These are phyloP conservation scores for Oncorhynchus mykiss DNA, from an alignment of 2,113 vertebrate genomes.

Conservation along the genomic window DNA sequence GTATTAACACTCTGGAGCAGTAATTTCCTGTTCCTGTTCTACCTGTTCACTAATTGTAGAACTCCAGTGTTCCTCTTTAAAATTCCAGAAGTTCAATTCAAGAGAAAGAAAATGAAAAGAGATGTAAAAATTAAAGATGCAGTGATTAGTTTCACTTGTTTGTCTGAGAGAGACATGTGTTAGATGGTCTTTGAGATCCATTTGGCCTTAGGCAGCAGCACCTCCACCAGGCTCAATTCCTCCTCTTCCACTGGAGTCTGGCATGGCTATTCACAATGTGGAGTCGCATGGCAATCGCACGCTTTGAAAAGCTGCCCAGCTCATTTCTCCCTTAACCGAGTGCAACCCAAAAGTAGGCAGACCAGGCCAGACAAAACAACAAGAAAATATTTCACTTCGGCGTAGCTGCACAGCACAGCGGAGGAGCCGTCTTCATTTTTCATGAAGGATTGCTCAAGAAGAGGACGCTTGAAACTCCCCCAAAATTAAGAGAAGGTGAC, in stretches of 20 bases:
- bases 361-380: constrained; percentile 50
- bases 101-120: neutral
- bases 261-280: constrained; percentile 11
- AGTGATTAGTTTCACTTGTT: neutral
- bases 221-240: neutral
- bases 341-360: constrained; percentile 9
- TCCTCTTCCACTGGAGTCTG: constrained; percentile 1
- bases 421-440: neutral
- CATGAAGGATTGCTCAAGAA: constrained; percentile 13
- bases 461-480: neutral
- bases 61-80: too few species aligned
- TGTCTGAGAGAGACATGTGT: neutral
- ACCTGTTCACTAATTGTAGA: too few species aligned
- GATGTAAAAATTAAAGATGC: neutral
- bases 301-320: constrained; percentile 30
- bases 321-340: constrained; percentile 21
- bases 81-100: neutral
- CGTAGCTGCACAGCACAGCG: constrained; percentile 5
- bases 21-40: too few species aligned
- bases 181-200: neutral
- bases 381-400: constrained; percentile 41
- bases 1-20: too few species aligned
- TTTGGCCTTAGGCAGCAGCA: neutral
- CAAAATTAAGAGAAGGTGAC: neutral
- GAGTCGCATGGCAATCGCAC: constrained; percentile 16